Evolutionary conservation across 2,888 invertebrate species (phyloP), one percentile per base, ranked within the genome.

Genomic region (Hypolimnas misippus): DNA sequence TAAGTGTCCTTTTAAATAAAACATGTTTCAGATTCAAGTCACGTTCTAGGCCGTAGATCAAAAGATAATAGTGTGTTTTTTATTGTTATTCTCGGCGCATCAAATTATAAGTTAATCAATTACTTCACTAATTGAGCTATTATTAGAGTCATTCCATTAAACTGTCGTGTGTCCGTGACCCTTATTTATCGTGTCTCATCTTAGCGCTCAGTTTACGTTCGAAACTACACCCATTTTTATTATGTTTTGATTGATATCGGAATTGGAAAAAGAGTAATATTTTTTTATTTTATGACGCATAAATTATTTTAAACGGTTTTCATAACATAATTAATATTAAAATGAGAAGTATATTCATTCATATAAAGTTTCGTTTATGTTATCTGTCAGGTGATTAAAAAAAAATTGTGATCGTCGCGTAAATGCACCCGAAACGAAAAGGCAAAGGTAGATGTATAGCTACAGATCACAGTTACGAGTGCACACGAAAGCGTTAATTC

Each of bases 41-140:
- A 25, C 25, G 12, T 12, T 38, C n/a, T n/a, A n/a, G n/a, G 35
- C n/a, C n/a, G n/a, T n/a, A 38, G 35, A 38, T 38, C 12, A n/a
- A 38, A 38, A 38, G 35, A 38, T 38, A 38, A 38, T n/a, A 2
- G 25, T 25, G 25, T 3, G n/a, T 38, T 38, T n/a, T n/a, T 38
- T 12, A 38, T n/a, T 38, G 35, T 38, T 38, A n/a, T 38, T 38
- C 12, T n/a, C 35, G 35, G 35, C n/a, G 35, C 35, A 4, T 38
- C 35, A n/a, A 38, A 38, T 38, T 38, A 38, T 38, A n/a, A n/a
- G 35, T n/a, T 38, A 38, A 38, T 38, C 35, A 38, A 38, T 38
- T 38, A 38, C n/a, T 38, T 38, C n/a, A 12, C n/a, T 38, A 38
- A 38, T 38, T 38, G 35, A 38, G 35, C 35, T 38, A 12, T 38